These are phyloP conservation scores for Cyprinus carpio DNA, from an alignment of 2,113 vertebrate genomes.

Conservation along the genomic window DNA sequence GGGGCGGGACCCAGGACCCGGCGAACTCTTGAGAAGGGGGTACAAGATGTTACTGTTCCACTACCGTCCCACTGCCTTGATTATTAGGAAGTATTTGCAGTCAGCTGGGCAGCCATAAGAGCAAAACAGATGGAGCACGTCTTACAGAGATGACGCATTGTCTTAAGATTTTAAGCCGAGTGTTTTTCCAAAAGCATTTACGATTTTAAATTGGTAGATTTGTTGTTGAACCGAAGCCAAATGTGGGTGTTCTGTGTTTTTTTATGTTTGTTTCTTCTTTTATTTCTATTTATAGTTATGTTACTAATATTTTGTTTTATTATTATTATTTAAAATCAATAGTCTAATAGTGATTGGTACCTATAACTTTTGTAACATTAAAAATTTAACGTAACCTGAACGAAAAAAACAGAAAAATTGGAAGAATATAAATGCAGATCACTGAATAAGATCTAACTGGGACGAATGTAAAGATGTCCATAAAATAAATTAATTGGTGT, in stretches of 20 bases:
- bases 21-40: background rate
- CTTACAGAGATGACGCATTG: background rate
- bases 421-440: no score
- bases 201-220: background rate
- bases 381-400: no score
- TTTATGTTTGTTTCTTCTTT: background rate
- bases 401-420: no score
- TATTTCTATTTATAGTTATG: background rate
- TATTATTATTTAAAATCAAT: background rate
- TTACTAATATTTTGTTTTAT: background rate
- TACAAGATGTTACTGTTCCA: constrained; percentile 13
- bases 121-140: background rate
- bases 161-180: background rate
- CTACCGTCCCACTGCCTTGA: background rate
- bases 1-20: constrained; percentile 40
- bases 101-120: background rate
- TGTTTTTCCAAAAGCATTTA: constrained; percentile 23
- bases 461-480: background rate
- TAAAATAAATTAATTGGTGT: background rate
- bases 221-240: background rate
- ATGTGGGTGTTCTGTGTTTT: background rate
- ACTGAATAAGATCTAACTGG: background rate
- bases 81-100: background rate
- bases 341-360: background rate
- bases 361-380: background rate